Conservation (phyloP, 2,888 invertebrate genomes). For the Cephus runcator region DNA sequence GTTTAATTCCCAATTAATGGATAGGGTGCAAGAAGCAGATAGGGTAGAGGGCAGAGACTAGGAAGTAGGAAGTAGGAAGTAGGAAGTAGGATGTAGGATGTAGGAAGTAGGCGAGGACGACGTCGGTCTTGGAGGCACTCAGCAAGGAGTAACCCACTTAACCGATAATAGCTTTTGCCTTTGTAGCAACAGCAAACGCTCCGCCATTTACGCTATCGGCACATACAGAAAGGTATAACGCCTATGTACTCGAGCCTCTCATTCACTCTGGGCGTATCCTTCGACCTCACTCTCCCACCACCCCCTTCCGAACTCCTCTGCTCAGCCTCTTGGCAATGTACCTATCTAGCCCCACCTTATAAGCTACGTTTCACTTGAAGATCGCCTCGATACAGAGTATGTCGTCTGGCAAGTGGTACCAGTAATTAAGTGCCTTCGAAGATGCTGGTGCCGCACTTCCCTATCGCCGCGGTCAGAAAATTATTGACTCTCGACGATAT, state of each 20-base stretch:
- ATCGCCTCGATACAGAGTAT: not conserved
- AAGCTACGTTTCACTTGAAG: not conserved
- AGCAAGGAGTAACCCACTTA: slow-evolving; percentile 45
- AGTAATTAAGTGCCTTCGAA: slow-evolving; percentile 39
- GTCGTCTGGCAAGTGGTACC: slow-evolving; percentile 27
- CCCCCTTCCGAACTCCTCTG: not conserved
- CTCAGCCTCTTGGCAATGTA: not conserved
- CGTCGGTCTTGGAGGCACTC: slow-evolving; percentile 20
- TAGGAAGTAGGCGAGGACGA: not conserved
- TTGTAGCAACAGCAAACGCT: slow-evolving; percentile 32
- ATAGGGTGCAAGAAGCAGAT: slow-evolving; percentile 6
- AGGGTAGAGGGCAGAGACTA: not conserved
- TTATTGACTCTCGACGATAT: not conserved
- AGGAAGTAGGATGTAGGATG: not conserved
- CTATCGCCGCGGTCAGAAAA: not conserved
- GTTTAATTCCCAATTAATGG: slow-evolving; percentile 33
- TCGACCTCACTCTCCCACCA: not conserved
- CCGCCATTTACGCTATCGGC: slow-evolving; percentile 10
- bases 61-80: not conserved
- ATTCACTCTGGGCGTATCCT: not conserved
- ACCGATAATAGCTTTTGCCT: slow-evolving; percentile 44
- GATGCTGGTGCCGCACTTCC: slow-evolving; percentile 21
- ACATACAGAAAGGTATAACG: not conserved
- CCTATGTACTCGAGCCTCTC: not conserved
- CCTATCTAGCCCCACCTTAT: no score